phyloP scores from a whole-genome alignment of 2,113 vertebrate species.

The Nerophis lumbriciformis region DNA sequence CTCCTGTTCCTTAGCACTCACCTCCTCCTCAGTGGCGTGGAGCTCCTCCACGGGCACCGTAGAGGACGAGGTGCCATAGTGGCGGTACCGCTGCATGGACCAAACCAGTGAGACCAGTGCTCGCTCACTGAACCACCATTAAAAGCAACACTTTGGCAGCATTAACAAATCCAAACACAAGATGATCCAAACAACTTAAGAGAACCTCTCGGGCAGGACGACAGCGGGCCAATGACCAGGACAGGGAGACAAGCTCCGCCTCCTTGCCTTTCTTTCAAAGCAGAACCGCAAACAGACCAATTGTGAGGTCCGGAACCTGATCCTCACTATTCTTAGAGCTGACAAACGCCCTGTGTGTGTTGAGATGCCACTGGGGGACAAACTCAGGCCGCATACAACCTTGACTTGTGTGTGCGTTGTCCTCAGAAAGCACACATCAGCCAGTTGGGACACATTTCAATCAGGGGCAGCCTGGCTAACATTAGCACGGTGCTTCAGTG shows the following conservation, averaged over 20 bases:
- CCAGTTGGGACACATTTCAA: background rate
- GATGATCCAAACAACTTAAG: background rate
- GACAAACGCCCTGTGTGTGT: constrained; percentile 37
- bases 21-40: constrained; percentile 3
- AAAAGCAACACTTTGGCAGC: background rate
- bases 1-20: constrained; percentile 14
- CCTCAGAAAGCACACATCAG: background rate
- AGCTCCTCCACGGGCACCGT: constrained; percentile 42
- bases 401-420: constrained; percentile 15
- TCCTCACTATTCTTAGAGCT: constrained; percentile 64
- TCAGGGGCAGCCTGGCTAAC: no score
- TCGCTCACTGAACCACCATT: background rate
- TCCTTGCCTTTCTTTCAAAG: constrained; percentile 21
- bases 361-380: constrained; percentile 43
- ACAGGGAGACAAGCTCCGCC: constrained; percentile 28
- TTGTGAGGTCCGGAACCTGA: constrained; percentile 40
- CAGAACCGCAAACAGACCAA: constrained; percentile 5
- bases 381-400: constrained; percentile 33
- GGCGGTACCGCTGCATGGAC: constrained; percentile 45
- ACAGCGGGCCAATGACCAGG: background rate
- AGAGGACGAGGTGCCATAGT: constrained; percentile 14
- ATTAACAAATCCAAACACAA: background rate
- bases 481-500: background rate
- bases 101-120: background rate
- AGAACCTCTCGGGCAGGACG: background rate